Evolutionary conservation across 2,113 vertebrate species (phyloP), one percentile per base, ranked within the genome.

Genomic region (Origma solitaria): DNA sequence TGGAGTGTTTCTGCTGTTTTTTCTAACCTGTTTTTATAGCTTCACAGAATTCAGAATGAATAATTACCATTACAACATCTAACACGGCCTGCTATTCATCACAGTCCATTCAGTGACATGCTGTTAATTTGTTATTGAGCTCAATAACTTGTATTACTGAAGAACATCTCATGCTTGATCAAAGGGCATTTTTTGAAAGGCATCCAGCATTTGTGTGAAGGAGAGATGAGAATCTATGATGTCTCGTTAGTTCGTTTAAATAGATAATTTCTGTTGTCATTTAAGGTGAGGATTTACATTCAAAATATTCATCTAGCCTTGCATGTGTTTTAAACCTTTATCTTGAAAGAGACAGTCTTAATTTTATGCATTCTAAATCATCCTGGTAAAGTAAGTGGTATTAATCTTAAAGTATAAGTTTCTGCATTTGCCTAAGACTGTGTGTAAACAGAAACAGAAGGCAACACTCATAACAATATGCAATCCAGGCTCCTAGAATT

Each of bases 181-280:
- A 75, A 90, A 96, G 68, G 35, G 9, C 47, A n/a, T 90, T 96
- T 94, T 51, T 90, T 95, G 95, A 92, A 94, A 95, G 90, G 56
- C 64, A 88, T 86, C 76, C 88, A 93, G 54, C 7, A 1, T 88
- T 86, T 81, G 14, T 58, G 68, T 83, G 82, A 85, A 88, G 88
- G 58, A 92, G 82, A 90, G 80, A 93, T 88, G 47, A 77, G 69
- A 83, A 83, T 86, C 68, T 83, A 8, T 92, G 54, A 24, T 92
- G 20, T 66, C 24, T 86, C 60, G 66, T 25, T 17, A 47, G 33
- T 71, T 86, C 3, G 16, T 83, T 93, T 78, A 62, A 86, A 24
- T 11, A 78, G 51, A 73, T 81, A 10, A 51, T 75, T 71, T 84
- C 61, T 85, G 22, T 82, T 95, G 65, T 66, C 60, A 62, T 68